phyloP scores from a whole-genome alignment of 2,113 vertebrate genomes.

The Zosterops lateralis region DNA sequence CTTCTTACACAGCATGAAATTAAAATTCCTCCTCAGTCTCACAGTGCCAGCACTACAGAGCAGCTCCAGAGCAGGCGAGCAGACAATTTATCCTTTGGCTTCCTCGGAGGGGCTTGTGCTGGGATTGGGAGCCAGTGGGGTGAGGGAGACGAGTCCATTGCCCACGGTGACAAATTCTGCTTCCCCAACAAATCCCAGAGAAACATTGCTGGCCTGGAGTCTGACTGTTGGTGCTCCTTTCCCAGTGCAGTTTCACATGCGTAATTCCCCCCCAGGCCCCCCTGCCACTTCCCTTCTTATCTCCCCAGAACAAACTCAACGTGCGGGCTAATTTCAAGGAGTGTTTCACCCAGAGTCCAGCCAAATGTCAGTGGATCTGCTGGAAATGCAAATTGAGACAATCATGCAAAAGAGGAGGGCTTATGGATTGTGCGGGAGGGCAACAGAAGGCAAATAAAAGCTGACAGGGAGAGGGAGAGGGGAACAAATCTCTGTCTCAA shows the following conservation, averaged over 20 bases:
- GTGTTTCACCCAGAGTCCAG: slow-evolving; percentile 54
- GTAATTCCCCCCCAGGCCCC: slow-evolving; percentile 13
- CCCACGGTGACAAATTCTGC: slow-evolving; percentile 50
- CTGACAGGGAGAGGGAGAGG: neutral
- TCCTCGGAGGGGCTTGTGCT: neutral
- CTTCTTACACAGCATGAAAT: slow-evolving; percentile 70
- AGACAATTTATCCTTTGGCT: slow-evolving; percentile 67
- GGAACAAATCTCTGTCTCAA: neutral
- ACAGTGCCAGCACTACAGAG: slow-evolving; percentile 42
- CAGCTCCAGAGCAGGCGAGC: slow-evolving; percentile 37
- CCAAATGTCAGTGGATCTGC: slow-evolving; percentile 50
- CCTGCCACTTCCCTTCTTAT: slow-evolving; percentile 54
- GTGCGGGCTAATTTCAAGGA: slow-evolving; percentile 55
- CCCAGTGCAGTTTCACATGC: slow-evolving; percentile 47
- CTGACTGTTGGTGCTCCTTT: slow-evolving; percentile 32
- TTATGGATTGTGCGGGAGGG: neutral
- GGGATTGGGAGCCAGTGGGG: slow-evolving; percentile 55
- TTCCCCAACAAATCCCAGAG: slow-evolving; percentile 59
- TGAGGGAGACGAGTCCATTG: slow-evolving; percentile 55
- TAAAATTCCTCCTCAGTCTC: slow-evolving; percentile 67
- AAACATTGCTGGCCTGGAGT: slow-evolving; percentile 35
- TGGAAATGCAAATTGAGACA: slow-evolving; percentile 60
- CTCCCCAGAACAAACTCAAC: slow-evolving; percentile 65
- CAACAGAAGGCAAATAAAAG: slow-evolving; percentile 23
- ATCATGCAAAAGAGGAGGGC: slow-evolving; percentile 17